Evolutionary conservation across 2,113 vertebrate genomes (phyloP), one percentile per base, ranked within the genome.

Genomic region (Aphyosemion australe): DNA sequence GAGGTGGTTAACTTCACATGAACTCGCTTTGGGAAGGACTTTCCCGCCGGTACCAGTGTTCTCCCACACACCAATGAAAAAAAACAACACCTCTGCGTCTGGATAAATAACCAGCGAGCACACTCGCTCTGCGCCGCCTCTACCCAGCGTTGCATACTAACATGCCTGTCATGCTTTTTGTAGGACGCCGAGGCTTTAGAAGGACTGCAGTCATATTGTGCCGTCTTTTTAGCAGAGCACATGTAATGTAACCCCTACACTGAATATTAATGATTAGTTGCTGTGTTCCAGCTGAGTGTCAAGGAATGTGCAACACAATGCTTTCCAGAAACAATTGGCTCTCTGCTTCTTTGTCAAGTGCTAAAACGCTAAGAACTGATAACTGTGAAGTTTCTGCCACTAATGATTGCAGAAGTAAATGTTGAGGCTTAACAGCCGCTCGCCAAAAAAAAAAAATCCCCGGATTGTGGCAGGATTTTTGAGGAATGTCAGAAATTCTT

Each of bases 181-280:
- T 45, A 32, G 63, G 84, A 71, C 46, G 34, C 18, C 26, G 65
- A 74, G 45, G 57, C 74, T 83, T 80, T 42, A 34, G 61, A 68
- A 37, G 67, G 54, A 74, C 74, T 69, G 56, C 58, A 41, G 53
- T 69, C 76, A 46, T 69, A 72, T 69, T 76, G 85, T 49, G 11
- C 69, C 70, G 72, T 85, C 74, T 71, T 61, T 57, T 50, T 73
- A 75, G 72, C 70, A 39, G 69, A 82, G 83, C 84, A 66, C 63
- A 68, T 84, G 69, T 80, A 88, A 83, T 79, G 65, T 65, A 80
- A 58, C 50, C 37, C 57, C 74, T 26, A 51, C 37, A 14, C 76
- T 82, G 84, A 85, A 87, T 88, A 90, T 86, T 87, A 88, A 90
- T 88, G 87, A 72, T 20, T 16, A 50, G 75, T 69, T 80, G 81